Conservation (phyloP, 2,797 vertebrate species). For the Glossophaga mutica region DNA sequence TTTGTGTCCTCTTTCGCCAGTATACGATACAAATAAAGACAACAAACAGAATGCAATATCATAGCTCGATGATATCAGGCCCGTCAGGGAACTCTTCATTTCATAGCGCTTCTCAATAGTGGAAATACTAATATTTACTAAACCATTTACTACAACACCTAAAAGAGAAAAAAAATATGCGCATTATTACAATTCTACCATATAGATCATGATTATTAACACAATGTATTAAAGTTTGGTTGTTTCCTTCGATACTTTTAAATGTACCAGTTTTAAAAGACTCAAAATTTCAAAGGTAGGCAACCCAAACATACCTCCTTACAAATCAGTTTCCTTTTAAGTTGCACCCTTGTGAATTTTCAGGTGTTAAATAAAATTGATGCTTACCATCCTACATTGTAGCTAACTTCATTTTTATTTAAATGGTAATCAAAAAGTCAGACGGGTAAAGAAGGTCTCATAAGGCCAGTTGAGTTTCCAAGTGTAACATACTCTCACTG, state of each 20-base stretch:
- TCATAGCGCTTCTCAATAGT: conserved; percentile 87
- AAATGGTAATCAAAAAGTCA: not conserved
- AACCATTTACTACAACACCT: conserved; percentile 86
- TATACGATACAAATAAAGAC: conserved; percentile 84
- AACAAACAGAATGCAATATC: conserved; percentile 84
- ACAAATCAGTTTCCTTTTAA: conserved; percentile 29
- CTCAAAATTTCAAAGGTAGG: not conserved
- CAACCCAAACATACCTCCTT: not conserved
- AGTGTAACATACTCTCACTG: accelerated
- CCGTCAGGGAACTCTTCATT: conserved; percentile 83
- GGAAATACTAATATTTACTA: conserved; percentile 85
- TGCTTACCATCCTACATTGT: not conserved
- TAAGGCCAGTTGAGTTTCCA: not conserved
- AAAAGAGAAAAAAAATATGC: conserved; percentile 11
- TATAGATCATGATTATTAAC: not conserved
- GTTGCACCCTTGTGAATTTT: not conserved
- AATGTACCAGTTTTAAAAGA: not conserved
- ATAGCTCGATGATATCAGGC: conserved; percentile 85
- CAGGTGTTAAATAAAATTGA: not conserved
- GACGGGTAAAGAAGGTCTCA: not conserved
- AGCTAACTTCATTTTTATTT: conserved; percentile 39
- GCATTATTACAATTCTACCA: not conserved
- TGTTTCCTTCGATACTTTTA: conserved; percentile 8
- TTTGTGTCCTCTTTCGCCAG: conserved; percentile 86
- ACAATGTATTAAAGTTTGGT: not conserved